Percentiles rank a stretch among this genome's conserved stretches.
Conservation (phyloP, 2,888 invertebrate genomes). For the Synanthedon myopaeformis region DNA sequence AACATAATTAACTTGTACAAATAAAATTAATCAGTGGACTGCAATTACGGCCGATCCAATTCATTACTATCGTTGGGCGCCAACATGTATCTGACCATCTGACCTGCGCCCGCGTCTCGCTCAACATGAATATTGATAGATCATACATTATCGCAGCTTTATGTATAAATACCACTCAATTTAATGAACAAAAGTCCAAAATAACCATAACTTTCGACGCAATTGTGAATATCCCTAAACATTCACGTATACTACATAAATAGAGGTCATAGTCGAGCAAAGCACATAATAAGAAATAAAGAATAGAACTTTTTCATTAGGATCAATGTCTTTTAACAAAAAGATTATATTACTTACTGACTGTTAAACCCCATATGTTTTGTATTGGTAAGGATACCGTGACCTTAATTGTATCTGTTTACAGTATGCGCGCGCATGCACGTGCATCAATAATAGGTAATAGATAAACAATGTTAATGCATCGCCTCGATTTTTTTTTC, state of each 20-base stretch:
- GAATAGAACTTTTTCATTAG: too few species aligned
- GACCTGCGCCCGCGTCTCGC: conserved; percentile 30
- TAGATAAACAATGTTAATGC: neutral
- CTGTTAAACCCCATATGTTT: too few species aligned
- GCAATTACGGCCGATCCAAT: neutral
- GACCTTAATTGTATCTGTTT: conserved; percentile 53
- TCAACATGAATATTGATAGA: conserved; percentile 44
- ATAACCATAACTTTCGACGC: too few species aligned
- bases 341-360: too few species aligned
- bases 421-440: conserved; percentile 38
- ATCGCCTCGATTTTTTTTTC: neutral
- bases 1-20: neutral
- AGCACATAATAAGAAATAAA: too few species aligned
- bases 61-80: conserved; percentile 12
- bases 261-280: too few species aligned
- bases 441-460: conserved; percentile 12
- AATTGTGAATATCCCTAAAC: too few species aligned
- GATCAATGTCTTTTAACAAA: too few species aligned
- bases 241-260: too few species aligned
- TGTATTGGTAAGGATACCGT: conserved; percentile 25
- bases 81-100: conserved; percentile 28
- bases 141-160: conserved; percentile 17
- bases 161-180: too few species aligned
- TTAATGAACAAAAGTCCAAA: too few species aligned
- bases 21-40: neutral